These are phyloP conservation scores for Stegostoma tigrinum DNA, from an alignment of 2,113 vertebrate genomes.

Conservation along the genomic window DNA sequence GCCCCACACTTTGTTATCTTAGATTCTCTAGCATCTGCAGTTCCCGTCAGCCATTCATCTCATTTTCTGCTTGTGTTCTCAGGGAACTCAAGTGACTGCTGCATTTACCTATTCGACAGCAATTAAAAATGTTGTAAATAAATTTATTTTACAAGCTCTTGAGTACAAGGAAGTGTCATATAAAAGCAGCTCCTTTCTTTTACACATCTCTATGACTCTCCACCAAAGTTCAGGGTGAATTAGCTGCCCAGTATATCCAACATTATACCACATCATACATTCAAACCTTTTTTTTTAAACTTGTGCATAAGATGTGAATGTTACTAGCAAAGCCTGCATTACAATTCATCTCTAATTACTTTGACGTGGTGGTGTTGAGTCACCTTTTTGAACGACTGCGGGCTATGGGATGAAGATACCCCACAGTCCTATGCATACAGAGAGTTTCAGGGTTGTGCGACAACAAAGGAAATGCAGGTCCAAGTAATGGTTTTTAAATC, in stretches of 20 bases:
- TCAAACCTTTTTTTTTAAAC: neutral
- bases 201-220: neutral
- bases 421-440: neutral
- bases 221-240: neutral
- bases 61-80: neutral
- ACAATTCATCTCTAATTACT: neutral
- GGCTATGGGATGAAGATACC: too few species aligned
- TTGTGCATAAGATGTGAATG: neutral
- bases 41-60: neutral
- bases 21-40: too few species aligned
- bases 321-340: neutral
- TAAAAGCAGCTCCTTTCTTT: neutral
- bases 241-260: neutral
- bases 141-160: neutral
- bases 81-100: neutral
- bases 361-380: neutral
- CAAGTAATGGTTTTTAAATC: too few species aligned
- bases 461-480: too few species aligned
- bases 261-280: neutral
- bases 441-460: too few species aligned
- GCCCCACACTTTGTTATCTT: too few species aligned
- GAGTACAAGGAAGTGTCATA: neutral
- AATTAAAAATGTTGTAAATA: neutral
- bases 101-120: neutral
- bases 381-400: neutral